Evolutionary conservation across 2,888 invertebrate species (phyloP).

Genomic region (Agrotis ipsilon): DNA sequence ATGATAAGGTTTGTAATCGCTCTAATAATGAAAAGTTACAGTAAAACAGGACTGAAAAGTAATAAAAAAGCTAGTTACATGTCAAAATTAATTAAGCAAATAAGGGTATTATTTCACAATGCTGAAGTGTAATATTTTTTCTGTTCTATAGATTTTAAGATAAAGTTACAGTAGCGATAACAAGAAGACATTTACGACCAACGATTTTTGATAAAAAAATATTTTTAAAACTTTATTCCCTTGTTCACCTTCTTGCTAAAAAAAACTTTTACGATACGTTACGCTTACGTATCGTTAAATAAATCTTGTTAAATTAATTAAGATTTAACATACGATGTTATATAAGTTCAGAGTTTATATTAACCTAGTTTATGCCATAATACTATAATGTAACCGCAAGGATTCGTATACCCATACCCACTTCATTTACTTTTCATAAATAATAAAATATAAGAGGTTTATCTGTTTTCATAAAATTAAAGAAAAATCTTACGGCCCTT

Average conservation of each 20-base stretch:
- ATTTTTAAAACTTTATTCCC: constrained; percentile 37
- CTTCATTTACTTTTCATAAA: neutral
- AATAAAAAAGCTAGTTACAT: constrained; percentile 11
- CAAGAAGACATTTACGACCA: constrained; percentile 26
- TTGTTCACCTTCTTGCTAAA: constrained; percentile 35
- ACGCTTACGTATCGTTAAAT: neutral
- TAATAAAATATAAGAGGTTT: no score
- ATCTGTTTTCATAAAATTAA: no score
- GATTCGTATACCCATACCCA: neutral
- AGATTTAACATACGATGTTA: constrained; percentile 4
- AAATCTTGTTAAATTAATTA: constrained; percentile 25
- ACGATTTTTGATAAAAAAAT: constrained; percentile 31
- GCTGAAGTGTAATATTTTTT: constrained; percentile 45
- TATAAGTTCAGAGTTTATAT: neutral
- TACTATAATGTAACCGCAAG: neutral
- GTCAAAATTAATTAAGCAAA: constrained; percentile 18
- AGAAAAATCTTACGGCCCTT: no score
- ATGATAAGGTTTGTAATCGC: neutral
- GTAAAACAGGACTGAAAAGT: no score
- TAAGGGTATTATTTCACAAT: constrained; percentile 39
- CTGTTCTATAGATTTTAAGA: constrained; percentile 42
- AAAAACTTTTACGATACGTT: constrained; percentile 14
- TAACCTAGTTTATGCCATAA: neutral
- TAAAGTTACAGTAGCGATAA: constrained; percentile 36
- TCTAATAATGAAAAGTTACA: neutral